These are phyloP conservation scores for Cygnus olor DNA, from an alignment of 2,797 vertebrate genomes.

Conservation along the genomic window DNA sequence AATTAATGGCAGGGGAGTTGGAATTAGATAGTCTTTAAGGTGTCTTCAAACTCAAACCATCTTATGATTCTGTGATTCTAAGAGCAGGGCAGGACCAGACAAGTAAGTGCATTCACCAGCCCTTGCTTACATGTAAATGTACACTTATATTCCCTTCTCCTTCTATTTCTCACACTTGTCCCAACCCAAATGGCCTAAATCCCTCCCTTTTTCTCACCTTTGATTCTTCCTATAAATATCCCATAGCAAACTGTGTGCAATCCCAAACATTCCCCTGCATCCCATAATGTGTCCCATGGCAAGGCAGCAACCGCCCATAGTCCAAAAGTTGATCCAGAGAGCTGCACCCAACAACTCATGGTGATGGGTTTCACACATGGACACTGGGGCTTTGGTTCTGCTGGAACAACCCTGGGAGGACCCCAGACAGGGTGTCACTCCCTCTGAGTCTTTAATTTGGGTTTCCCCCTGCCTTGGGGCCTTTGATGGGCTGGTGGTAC, in stretches of 20 bases:
- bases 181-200: not conserved
- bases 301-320: not conserved
- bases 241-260: not conserved
- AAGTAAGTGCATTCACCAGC: not conserved
- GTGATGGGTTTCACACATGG: not conserved
- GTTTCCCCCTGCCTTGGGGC: accelerated
- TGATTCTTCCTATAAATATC: not conserved
- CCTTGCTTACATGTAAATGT: not conserved
- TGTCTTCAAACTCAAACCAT: not conserved
- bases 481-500: not conserved
- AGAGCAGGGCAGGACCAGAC: not conserved
- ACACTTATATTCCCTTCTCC: not conserved
- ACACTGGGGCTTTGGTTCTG: not conserved
- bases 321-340: not conserved
- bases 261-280: not conserved
- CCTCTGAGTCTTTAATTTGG: not conserved
- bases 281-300: accelerated
- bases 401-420: not conserved
- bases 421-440: accelerated
- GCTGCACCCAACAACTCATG: not conserved
- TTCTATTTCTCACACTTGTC: not conserved
- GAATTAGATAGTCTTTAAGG: not conserved
- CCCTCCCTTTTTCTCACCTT: not conserved
- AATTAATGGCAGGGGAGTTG: no score
- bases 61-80: not conserved